These are phyloP conservation scores for Cyclophora punctaria DNA, from an alignment of 2,888 invertebrate species.

Conservation along the genomic window DNA sequence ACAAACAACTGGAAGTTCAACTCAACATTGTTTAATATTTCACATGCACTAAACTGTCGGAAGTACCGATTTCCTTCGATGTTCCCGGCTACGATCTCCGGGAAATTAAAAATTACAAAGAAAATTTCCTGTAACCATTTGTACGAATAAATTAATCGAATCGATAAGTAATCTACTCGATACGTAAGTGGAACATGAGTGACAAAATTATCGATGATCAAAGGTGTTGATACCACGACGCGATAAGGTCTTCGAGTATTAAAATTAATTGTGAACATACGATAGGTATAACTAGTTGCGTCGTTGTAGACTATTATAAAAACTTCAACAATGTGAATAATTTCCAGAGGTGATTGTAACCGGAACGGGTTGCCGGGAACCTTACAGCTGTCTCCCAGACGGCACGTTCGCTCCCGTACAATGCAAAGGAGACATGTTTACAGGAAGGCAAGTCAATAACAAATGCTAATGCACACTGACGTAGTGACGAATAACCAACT, in stretches of 20 bases:
- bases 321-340: background rate
- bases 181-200: too few species aligned
- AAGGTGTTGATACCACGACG: too few species aligned
- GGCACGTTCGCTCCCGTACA: slow-evolving; percentile 77
- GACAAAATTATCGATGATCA: too few species aligned
- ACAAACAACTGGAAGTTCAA: background rate
- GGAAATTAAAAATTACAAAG: slow-evolving; percentile 42
- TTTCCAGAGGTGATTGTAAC: slow-evolving; percentile 6
- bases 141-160: too few species aligned
- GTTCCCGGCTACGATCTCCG: slow-evolving; percentile 33
- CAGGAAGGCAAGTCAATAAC: slow-evolving; percentile 66
- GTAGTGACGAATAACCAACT: too few species aligned
- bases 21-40: background rate
- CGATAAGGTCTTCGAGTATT: too few species aligned
- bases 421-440: slow-evolving; percentile 78
- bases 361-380: slow-evolving; percentile 31
- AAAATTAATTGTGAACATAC: too few species aligned
- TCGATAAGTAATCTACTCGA: too few species aligned
- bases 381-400: slow-evolving; percentile 68
- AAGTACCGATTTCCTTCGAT: slow-evolving; percentile 22
- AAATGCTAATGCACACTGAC: too few species aligned
- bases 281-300: too few species aligned
- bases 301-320: too few species aligned
- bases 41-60: slow-evolving; percentile 22
- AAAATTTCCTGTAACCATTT: too few species aligned